Evolutionary conservation across 2,888 invertebrate genomes (phyloP).

Genomic region (Pachydiplax longipennis): DNA sequence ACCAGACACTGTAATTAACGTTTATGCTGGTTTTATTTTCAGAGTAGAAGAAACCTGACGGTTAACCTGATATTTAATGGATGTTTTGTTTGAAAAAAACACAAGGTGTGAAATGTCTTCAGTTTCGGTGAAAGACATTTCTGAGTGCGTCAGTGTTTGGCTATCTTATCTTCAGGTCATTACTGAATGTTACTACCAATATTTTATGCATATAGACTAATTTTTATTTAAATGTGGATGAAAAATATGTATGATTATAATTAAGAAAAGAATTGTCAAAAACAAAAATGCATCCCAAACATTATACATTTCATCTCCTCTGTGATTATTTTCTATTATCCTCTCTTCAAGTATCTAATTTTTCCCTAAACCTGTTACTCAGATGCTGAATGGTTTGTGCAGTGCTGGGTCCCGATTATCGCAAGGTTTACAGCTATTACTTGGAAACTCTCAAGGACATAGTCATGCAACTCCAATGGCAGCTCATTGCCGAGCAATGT

Average conservation of each 20-base stretch:
- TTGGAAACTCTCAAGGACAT: slow-evolving; percentile 53
- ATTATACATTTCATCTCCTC: neutral
- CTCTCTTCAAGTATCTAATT: neutral
- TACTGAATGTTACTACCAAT: neutral
- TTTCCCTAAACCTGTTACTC: neutral
- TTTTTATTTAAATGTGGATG: too few relatives aligned
- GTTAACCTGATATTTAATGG: neutral
- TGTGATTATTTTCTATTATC: neutral
- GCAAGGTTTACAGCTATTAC: slow-evolving; percentile 65
- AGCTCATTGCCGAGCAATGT: slow-evolving; percentile 64
- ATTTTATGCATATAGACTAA: too few relatives aligned
- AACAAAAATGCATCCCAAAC: neutral
- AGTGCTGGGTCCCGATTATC: slow-evolving; percentile 69
- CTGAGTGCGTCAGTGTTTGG: slow-evolving; percentile 30
- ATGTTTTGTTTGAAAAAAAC: neutral
- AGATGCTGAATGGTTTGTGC: slow-evolving; percentile 71
- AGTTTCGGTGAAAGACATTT: neutral
- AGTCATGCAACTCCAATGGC: slow-evolving; percentile 47
- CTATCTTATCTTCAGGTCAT: slow-evolving; percentile 17
- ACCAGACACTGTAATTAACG: too few relatives aligned
- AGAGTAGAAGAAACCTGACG: neutral
- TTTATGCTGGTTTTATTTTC: neutral
- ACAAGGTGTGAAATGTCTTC: neutral
- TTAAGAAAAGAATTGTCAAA: neutral
- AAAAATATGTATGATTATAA: too few relatives aligned